These are phyloP conservation scores for Entomyzon cyanotis DNA, from an alignment of 2,113 vertebrate genomes.

Conservation along the genomic window DNA sequence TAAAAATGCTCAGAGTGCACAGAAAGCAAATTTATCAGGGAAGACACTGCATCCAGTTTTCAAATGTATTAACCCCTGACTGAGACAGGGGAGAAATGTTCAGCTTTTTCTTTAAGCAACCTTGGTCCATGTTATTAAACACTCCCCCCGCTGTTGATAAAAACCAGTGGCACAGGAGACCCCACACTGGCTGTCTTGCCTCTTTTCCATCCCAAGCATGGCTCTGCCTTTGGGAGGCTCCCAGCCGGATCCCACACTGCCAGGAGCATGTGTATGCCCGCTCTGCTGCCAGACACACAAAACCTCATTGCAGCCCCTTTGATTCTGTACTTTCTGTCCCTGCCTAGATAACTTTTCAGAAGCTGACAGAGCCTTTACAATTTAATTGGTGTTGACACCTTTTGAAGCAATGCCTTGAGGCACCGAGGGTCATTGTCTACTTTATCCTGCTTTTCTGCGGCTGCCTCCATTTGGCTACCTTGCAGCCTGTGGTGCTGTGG, in stretches of 20 bases:
- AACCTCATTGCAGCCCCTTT: constrained; percentile 55
- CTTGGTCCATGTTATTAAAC: constrained; percentile 3
- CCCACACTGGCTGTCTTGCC: background rate
- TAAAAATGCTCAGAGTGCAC: background rate
- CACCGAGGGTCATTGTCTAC: constrained; percentile 74
- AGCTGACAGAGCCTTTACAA: constrained; percentile 79
- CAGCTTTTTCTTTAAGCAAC: background rate
- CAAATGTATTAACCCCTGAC: background rate
- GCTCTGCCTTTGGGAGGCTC: constrained; percentile 44
- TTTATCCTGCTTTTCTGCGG: constrained; percentile 70
- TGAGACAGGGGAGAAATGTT: accelerated
- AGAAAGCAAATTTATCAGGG: background rate
- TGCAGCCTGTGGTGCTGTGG: constrained; percentile 71
- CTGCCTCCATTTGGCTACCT: constrained; percentile 72
- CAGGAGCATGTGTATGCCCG: background rate
- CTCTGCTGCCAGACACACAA: constrained; percentile 53
- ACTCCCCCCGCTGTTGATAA: background rate
- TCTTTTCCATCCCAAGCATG: background rate
- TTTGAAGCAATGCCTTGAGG: constrained; percentile 80
- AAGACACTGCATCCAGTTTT: background rate
- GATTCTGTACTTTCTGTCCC: constrained; percentile 75
- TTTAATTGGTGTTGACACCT: constrained; percentile 83
- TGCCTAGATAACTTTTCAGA: constrained; percentile 76
- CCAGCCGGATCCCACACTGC: constrained; percentile 47
- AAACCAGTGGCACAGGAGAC: background rate